Conservation (phyloP, 2,888 invertebrate genomes). For the Agriopis leucophaearia region DNA sequence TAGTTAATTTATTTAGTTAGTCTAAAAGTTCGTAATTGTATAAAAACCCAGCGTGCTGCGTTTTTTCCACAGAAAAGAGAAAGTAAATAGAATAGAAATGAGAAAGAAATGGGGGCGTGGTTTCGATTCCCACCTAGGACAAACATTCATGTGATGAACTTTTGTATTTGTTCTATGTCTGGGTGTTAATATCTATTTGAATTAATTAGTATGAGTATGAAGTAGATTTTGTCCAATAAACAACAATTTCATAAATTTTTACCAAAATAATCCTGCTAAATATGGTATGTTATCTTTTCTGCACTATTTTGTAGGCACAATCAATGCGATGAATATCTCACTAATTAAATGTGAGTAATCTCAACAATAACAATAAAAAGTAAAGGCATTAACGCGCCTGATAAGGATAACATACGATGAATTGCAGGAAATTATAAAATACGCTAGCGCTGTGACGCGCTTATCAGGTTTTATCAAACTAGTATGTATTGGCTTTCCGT, state of each 20-base stretch:
- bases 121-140: no score
- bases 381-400: slow-evolving; percentile 6
- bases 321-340: slow-evolving; percentile 17
- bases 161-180: no score
- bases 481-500: slow-evolving; percentile 30
- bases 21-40: no score
- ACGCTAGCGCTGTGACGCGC: slow-evolving; percentile 3
- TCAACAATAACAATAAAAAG: slow-evolving; percentile 13
- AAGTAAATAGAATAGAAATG: no score
- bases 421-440: slow-evolving; percentile 23
- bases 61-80: no score
- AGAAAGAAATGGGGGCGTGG: no score
- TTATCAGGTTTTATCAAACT: slow-evolving; percentile 24
- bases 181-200: no score
- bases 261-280: not conserved
- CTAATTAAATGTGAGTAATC: slow-evolving; percentile 31
- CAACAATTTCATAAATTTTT: not conserved
- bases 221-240: not conserved
- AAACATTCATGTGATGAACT: no score
- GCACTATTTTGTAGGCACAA: not conserved
- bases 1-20: no score
- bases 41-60: no score
- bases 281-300: not conserved
- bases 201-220: not conserved
- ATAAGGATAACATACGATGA: slow-evolving; percentile 11